Percentiles rank a stretch among this genome's conserved stretches.
phyloP scores from a whole-genome alignment of 2,113 vertebrate species.

The Heteronetta atricapilla region DNA sequence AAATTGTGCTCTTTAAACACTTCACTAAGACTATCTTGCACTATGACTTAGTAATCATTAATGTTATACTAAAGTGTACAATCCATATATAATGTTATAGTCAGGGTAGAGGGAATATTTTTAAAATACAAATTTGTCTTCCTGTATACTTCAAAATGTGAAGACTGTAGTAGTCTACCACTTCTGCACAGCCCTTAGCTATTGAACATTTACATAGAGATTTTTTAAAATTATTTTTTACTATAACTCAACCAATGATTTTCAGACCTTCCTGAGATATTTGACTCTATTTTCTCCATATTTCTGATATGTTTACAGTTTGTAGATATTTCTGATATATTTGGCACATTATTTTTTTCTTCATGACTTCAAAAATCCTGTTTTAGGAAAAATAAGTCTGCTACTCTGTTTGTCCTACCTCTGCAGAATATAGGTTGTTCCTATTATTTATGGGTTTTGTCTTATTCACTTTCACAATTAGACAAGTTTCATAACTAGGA shows the following conservation, averaged over 20 bases:
- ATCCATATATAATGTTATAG: neutral
- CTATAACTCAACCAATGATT: neutral
- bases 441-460: neutral
- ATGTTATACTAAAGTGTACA: neutral
- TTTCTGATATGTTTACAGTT: neutral
- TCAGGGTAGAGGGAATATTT: neutral
- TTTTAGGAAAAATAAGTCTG: neutral
- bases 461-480: neutral
- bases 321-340: neutral
- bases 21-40: neutral
- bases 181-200: neutral
- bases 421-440: neutral
- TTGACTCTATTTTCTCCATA: neutral
- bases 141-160: neutral
- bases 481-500: neutral
- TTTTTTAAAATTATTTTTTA: slow-evolving; percentile 21
- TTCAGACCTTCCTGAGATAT: slow-evolving; percentile 11
- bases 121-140: neutral
- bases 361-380: neutral
- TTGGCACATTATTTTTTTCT: neutral
- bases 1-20: neutral
- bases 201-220: neutral
- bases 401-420: neutral
- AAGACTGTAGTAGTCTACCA: neutral
- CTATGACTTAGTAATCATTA: neutral